phyloP scores from a whole-genome alignment of 2,797 vertebrate species.

The Mormyrops boulengeri region DNA sequence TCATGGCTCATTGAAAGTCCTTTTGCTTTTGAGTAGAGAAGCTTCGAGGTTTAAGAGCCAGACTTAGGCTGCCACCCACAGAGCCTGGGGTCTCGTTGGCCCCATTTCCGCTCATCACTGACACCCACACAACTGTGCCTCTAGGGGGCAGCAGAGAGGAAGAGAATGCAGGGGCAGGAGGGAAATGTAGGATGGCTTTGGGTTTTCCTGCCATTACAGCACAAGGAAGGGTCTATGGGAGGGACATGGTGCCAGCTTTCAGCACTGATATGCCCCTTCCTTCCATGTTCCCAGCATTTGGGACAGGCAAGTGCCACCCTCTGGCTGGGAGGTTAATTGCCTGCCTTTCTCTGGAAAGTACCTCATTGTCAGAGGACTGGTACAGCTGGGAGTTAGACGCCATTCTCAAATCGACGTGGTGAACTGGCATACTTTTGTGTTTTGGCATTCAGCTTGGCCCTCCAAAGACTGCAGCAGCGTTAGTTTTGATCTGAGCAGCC shows the following conservation, averaged over 20 bases:
- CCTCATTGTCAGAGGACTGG: not conserved
- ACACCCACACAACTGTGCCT: not conserved
- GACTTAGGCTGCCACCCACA: not conserved
- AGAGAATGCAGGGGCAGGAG: not conserved
- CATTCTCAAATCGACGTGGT: not conserved
- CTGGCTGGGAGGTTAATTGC: not conserved
- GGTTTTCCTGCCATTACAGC: not conserved
- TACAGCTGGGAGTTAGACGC: not conserved
- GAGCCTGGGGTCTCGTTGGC: not conserved
- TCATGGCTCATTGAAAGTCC: not conserved
- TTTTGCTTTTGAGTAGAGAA: not conserved
- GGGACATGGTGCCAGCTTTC: not conserved
- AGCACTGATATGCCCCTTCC: not conserved
- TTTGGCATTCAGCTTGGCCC: not conserved
- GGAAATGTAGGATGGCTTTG: not conserved
- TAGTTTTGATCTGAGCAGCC: not conserved
- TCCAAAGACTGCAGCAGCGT: not conserved
- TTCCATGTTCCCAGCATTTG: not conserved
- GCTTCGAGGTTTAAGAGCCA: not conserved
- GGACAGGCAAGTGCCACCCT: not conserved
- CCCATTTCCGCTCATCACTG: not conserved
- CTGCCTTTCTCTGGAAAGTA: not conserved
- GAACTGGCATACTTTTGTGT: not conserved
- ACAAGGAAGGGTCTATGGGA: not conserved
- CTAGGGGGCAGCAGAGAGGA: not conserved